phyloP scores from a whole-genome alignment of 2,797 vertebrate genomes.

The Acrossocheilus wenchowensis region DNA sequence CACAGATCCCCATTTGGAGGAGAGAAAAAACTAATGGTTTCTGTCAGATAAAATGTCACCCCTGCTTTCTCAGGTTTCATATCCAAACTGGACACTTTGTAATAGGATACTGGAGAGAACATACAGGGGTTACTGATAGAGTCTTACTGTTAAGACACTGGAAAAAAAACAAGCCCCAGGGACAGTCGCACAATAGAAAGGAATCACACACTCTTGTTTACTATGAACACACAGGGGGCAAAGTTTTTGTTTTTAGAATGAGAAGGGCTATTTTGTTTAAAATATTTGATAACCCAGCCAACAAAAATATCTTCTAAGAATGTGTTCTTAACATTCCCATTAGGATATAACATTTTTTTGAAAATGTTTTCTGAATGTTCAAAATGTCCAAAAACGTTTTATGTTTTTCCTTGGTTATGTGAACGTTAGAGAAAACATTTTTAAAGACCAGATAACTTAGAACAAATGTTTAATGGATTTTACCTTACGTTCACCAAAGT shows the following conservation, averaged over 20 bases:
- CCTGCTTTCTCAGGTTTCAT: constrained; percentile 25
- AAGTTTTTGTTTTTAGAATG: not conserved
- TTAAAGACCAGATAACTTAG: not conserved
- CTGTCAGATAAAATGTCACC: constrained; percentile 37
- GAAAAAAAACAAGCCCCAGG: constrained; percentile 10
- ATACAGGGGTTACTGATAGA: constrained; percentile 30
- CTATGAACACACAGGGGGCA: constrained; percentile 8
- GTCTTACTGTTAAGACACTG: constrained; percentile 18
- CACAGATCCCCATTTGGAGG: not conserved
- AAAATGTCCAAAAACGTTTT: not conserved
- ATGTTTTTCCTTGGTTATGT: not conserved
- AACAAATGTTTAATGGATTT: not conserved
- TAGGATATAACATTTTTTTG: not conserved
- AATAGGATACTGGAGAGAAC: constrained; percentile 8
- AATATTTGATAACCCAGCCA: not conserved
- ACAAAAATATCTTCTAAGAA: not conserved
- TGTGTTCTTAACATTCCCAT: not conserved
- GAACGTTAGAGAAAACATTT: not conserved
- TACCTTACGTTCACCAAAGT: not conserved
- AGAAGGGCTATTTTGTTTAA: not conserved
- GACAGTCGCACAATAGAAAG: not conserved
- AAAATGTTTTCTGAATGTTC: not conserved
- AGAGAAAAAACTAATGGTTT: constrained; percentile 21
- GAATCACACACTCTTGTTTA: constrained; percentile 37
- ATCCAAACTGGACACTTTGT: constrained; percentile 16